Evolutionary conservation across 2,888 invertebrate genomes (phyloP).

Genomic region (Andricus curvator): DNA sequence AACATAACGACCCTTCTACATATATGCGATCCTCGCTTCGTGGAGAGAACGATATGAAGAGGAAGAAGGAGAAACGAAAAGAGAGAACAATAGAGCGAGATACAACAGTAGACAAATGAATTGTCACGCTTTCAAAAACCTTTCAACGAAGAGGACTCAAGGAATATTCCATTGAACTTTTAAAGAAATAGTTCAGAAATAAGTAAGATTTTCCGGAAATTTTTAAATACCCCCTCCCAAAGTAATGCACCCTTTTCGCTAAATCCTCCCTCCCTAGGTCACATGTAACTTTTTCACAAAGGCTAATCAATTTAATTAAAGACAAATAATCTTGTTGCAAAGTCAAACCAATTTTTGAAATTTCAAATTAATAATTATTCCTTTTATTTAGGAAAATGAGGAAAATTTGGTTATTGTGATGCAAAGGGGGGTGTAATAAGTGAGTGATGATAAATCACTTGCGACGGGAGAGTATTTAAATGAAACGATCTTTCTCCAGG

Average conservation of each 20-base stretch:
- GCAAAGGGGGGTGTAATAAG: slow-evolving; percentile 47
- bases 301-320: too few relatives aligned
- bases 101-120: slow-evolving; percentile 18
- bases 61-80: slow-evolving; percentile 51
- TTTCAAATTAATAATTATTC: too few relatives aligned
- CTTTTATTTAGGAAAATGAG: too few relatives aligned
- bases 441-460: slow-evolving; percentile 66
- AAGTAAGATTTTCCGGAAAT: too few relatives aligned
- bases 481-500: slow-evolving; percentile 62
- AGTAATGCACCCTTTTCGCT: too few relatives aligned
- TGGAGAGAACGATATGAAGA: slow-evolving; percentile 52
- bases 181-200: not conserved
- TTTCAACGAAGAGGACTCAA: not conserved
- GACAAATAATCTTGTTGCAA: too few relatives aligned
- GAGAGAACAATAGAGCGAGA: slow-evolving; percentile 29
- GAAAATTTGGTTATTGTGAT: too few relatives aligned
- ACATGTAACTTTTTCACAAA: too few relatives aligned
- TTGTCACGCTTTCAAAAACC: slow-evolving; percentile 37
- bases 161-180: not conserved
- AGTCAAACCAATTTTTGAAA: too few relatives aligned
- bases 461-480: slow-evolving; percentile 66
- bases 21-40: slow-evolving; percentile 60
- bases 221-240: too few relatives aligned
- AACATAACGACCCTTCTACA: slow-evolving; percentile 77
- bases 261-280: too few relatives aligned